Conservation (phyloP, 2,797 vertebrate genomes). For the Mus spretus region DNA sequence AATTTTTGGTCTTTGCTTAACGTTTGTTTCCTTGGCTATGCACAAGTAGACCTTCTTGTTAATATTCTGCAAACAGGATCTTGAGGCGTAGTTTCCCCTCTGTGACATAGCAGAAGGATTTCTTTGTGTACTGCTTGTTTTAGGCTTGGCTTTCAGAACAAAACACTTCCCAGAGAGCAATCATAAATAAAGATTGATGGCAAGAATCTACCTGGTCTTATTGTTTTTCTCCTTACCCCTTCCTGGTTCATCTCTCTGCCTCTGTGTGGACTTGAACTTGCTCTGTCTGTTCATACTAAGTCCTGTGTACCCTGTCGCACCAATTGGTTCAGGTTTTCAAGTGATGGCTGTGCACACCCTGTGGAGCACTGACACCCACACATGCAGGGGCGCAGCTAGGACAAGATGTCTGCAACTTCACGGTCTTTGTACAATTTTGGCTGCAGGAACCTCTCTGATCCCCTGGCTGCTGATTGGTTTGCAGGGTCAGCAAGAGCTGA, state of each 20-base stretch:
- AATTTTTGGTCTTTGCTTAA: conserved; percentile 59
- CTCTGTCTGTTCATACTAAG: neutral
- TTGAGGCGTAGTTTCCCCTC: conserved; percentile 64
- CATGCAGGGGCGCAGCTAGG: accelerated
- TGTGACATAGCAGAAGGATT: conserved; percentile 60
- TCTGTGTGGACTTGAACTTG: neutral
- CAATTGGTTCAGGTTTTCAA: neutral
- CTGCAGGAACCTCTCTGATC: neutral
- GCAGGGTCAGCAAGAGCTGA: neutral
- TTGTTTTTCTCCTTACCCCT: neutral
- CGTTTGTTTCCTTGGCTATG: conserved; percentile 36
- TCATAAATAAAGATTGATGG: conserved; percentile 86
- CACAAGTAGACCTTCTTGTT: conserved; percentile 53
- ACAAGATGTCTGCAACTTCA: neutral
- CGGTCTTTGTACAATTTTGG: accelerated
- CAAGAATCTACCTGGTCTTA: conserved; percentile 29
- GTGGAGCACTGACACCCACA: neutral
- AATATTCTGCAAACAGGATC: neutral
- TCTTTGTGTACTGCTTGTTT: conserved; percentile 63
- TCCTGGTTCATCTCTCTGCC: neutral
- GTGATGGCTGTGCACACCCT: neutral
- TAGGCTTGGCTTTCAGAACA: conserved; percentile 71
- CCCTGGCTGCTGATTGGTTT: neutral
- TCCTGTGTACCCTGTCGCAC: accelerated
- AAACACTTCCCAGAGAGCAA: conserved; percentile 77